Base-by-base conservation (phyloP, 2,113 vertebrate genomes). In the Mesitornis unicolor region DNA sequence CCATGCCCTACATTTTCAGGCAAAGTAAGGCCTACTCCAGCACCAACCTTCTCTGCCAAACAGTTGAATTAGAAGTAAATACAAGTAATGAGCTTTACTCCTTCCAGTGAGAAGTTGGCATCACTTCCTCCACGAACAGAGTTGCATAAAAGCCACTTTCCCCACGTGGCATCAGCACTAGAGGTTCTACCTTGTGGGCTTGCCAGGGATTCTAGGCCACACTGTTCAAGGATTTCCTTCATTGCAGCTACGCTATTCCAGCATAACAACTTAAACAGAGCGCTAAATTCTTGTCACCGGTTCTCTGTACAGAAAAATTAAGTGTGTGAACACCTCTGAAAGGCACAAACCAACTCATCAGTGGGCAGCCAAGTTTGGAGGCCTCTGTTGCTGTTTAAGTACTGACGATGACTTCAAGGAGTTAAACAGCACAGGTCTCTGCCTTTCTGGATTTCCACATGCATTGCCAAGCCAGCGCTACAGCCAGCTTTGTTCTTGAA, bases 81-180 rank as follows among this genome's bases (percentile, higher is more conserved):
- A 14, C 57, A 47, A 74, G 42, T 75, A 89, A 96, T 64, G 73
- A 91, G 95, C 93, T 97, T 95, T 92, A 35, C 80, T 92, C 65
- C 64, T 70, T 35, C 67, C 84, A 81, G 50, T 50, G 36, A 84
- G 64, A 78, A 67, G 51, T 4, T 12, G 73, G 73, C 60, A 54
- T 33, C 6, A 16, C 74, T 70, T 75, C 43, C 42, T 68, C 35
- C 65, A 8, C 2, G 22, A 36, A 26, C 42, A 48, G 54, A 33
- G 71, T 69, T 80, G 73, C 86, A 63, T 53, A 88, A 93, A 57
- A 1, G 45, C 22, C 25, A 0, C 40, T 80, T 65, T 67, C 12
- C 79, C 60, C 80, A 59, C 2, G 1, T 35, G 76, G 76, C 29
- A 3, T 29, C 61, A 11, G 6, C 90, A 56, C 56, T 61, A 84